These are phyloP conservation scores for Anguilla anguilla DNA, from an alignment of 2,797 vertebrate species.

Conservation along the genomic window DNA sequence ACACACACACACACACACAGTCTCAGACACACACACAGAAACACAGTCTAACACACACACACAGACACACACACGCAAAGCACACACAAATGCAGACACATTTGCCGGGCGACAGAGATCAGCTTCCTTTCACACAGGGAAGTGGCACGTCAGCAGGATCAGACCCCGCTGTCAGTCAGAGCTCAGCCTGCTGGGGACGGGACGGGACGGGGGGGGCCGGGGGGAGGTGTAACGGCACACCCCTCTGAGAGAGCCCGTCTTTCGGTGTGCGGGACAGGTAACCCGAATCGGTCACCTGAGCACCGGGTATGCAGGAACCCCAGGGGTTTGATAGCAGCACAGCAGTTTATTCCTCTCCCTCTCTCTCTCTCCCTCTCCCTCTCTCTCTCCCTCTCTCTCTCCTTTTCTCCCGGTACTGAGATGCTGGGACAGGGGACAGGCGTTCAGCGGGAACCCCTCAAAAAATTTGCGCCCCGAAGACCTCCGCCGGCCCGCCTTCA, in stretches of 20 bases:
- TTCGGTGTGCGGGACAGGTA: neutral
- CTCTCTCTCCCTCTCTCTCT: neutral
- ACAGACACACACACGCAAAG: no score
- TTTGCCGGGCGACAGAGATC: neutral
- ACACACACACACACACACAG: no score
- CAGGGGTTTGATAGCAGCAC: neutral
- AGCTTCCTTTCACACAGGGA: neutral
- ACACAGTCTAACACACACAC: no score
- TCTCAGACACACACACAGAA: no score
- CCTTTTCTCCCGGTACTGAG: neutral
- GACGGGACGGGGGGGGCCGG: neutral
- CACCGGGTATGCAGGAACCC: no score
- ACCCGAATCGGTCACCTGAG: slow-evolving; percentile 9
- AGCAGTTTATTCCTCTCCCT: neutral
- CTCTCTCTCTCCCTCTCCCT: neutral
- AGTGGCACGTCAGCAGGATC: neutral
- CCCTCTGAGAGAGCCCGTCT: neutral
- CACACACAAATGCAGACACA: no score
- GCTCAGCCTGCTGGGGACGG: neutral
- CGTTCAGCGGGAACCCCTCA: neutral
- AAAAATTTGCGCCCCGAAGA: neutral
- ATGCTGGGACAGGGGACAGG: neutral
- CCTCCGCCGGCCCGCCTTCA: neutral
- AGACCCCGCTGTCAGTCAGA: neutral
- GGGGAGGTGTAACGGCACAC: neutral